Percentiles rank a stretch among this genome's conserved stretches.
These are phyloP conservation scores for Zosterops borbonicus DNA, from an alignment of 2,113 vertebrate species.

Conservation along the genomic window DNA sequence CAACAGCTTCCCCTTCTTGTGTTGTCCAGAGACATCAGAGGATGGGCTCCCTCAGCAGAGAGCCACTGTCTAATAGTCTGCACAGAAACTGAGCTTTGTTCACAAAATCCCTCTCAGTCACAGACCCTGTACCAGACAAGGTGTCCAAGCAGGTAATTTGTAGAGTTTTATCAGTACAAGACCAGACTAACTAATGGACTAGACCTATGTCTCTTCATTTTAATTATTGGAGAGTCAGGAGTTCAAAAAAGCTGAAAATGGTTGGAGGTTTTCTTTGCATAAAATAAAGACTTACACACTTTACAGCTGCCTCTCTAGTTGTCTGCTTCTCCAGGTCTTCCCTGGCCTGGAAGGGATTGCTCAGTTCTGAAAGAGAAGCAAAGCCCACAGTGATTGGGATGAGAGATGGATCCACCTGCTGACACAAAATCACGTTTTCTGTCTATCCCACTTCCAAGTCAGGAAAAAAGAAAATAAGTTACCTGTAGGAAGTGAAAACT, in stretches of 20 bases:
- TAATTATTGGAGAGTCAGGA: neutral
- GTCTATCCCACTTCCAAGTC: neutral
- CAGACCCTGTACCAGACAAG: neutral
- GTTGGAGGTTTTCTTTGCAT: neutral
- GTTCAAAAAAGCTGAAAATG: neutral
- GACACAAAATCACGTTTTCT: neutral
- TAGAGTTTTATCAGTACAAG: neutral
- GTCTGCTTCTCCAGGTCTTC: neutral
- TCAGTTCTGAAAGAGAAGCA: neutral
- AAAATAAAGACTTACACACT: neutral
- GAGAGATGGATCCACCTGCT: neutral
- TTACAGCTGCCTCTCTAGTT: neutral
- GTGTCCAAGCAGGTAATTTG: neutral
- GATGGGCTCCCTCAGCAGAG: neutral
- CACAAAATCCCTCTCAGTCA: neutral
- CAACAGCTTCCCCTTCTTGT: neutral
- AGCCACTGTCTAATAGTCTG: neutral
- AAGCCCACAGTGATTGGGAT: neutral
- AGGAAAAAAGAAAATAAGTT: neutral
- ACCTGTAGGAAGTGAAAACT: neutral
- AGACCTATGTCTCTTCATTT: neutral
- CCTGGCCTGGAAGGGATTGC: neutral
- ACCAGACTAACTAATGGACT: neutral
- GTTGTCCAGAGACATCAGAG: neutral
- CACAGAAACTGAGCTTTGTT: neutral